phyloP scores from a whole-genome alignment of 2,797 vertebrate species.

The Gobionotothen gibberifrons region DNA sequence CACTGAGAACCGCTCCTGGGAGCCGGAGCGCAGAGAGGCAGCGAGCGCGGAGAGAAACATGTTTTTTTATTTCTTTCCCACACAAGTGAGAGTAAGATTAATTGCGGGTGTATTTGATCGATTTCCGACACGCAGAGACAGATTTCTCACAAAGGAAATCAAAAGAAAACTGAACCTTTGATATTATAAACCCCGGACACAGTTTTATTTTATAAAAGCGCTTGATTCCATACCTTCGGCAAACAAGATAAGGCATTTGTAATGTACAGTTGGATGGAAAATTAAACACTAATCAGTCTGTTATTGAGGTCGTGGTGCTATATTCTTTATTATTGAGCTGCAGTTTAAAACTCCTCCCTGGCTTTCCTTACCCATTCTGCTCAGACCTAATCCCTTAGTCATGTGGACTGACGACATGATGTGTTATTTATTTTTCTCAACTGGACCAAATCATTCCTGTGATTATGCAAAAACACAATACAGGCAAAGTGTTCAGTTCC shows the following conservation, averaged over 20 bases:
- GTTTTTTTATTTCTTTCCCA: slow-evolving; percentile 46
- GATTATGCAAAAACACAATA: slow-evolving; percentile 32
- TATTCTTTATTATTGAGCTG: slow-evolving; percentile 26
- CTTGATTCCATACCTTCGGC: slow-evolving; percentile 35
- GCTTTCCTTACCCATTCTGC: slow-evolving; percentile 33
- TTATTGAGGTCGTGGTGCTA: slow-evolving; percentile 37
- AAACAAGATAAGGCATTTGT: slow-evolving; percentile 43
- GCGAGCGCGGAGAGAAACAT: slow-evolving; percentile 31
- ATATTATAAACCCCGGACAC: slow-evolving; percentile 59
- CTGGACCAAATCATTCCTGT: slow-evolving; percentile 19
- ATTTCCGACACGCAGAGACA: slow-evolving; percentile 64
- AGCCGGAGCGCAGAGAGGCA: slow-evolving; percentile 48
- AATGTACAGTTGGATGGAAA: slow-evolving; percentile 36
- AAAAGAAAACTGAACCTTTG: slow-evolving; percentile 71
- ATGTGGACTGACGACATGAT: slow-evolving; percentile 26
- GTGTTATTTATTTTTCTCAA: neutral
- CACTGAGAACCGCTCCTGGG: slow-evolving; percentile 56
- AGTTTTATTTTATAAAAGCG: slow-evolving; percentile 64
- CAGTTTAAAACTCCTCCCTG: slow-evolving; percentile 28
- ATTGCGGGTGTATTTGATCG: slow-evolving; percentile 70
- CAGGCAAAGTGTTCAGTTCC: slow-evolving; percentile 9
- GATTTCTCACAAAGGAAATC: slow-evolving; percentile 68
- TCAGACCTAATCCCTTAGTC: slow-evolving; percentile 37
- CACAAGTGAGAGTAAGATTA: slow-evolving; percentile 65
- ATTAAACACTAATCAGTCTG: slow-evolving; percentile 57